A percentile compares a stretch with the other conserved stretches of the same genome.
Conservation (phyloP, 1,140 invertebrate species). For the Teleopsis dalmanni region DNA sequence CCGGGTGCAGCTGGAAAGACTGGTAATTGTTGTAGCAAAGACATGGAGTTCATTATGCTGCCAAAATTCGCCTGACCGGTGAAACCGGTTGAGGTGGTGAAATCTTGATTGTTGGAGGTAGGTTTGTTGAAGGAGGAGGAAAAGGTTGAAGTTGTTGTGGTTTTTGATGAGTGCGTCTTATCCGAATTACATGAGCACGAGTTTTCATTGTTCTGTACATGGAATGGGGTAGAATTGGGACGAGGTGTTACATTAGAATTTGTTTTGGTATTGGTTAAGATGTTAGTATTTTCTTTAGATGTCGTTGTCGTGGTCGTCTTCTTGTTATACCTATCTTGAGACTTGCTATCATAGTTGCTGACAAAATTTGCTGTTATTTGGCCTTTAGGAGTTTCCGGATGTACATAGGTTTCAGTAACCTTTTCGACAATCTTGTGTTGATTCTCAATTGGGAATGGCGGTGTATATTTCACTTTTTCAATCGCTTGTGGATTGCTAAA, state of each 20-base stretch:
- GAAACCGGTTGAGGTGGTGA: conserved; percentile 16
- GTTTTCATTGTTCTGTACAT: conserved; percentile 26
- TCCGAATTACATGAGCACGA: conserved; percentile 36
- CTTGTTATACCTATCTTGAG: too few relatives aligned
- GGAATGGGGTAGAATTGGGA: conserved; percentile 25
- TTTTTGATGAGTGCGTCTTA: conserved; percentile 36
- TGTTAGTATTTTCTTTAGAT: conserved; percentile 1
- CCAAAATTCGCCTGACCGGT: conserved; percentile 37
- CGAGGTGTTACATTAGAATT: conserved; percentile 32
- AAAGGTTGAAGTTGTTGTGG: conserved; percentile 21
- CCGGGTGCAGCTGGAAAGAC: conserved; percentile 36
- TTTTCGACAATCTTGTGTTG: conserved; percentile 9
- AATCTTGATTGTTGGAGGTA: conserved; percentile 20
- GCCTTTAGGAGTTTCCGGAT: neutral
- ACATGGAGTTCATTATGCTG: conserved; percentile 40
- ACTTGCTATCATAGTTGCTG: too few relatives aligned
- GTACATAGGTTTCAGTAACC: conserved; percentile 3
- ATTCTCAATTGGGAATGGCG: neutral
- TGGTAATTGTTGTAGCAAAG: conserved; percentile 37
- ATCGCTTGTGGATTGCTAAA: neutral
- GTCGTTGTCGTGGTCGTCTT: neutral
- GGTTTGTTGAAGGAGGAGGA: conserved; percentile 36
- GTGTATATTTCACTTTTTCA: neutral
- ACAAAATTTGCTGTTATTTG: too few relatives aligned
- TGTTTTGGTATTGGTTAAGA: neutral